A percentile compares a stretch with the other conserved stretches of the same genome.
These are phyloP conservation scores for Hirudinaria manillensis DNA, from an alignment of 2,888 invertebrate genomes.

Conservation along the genomic window DNA sequence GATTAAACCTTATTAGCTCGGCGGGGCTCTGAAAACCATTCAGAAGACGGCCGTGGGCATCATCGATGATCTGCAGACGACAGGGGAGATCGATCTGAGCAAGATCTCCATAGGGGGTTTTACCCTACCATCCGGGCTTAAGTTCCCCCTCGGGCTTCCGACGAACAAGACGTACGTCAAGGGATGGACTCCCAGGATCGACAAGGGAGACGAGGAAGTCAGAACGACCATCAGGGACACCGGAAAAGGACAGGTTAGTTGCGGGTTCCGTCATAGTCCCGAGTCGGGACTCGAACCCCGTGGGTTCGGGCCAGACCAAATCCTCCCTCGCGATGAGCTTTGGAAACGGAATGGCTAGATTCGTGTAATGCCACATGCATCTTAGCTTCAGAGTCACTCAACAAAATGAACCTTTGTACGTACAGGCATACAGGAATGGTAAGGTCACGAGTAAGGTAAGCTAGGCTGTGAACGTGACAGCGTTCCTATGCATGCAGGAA, in stretches of 20 bases:
- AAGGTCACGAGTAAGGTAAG: too few relatives aligned
- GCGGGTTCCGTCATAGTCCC: neutral
- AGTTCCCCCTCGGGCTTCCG: conserved; percentile 25
- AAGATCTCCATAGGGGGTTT: conserved; percentile 29
- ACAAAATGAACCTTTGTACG: too few relatives aligned
- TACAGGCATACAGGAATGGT: too few relatives aligned
- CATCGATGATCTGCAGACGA: conserved; percentile 24
- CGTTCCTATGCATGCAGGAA: too few relatives aligned
- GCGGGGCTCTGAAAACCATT: conserved; percentile 15
- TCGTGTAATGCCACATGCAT: too few relatives aligned
- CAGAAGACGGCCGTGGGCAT: conserved; percentile 26
- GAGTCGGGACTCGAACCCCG: neutral
- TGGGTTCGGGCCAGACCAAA: neutral
- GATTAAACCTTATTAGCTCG: conserved; percentile 11
- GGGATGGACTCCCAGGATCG: conserved; percentile 34
- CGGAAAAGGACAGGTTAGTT: conserved; percentile 35
- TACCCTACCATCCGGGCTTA: conserved; percentile 22
- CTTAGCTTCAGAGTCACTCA: too few relatives aligned
- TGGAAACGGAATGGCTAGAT: too few relatives aligned
- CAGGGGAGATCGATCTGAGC: conserved; percentile 29
- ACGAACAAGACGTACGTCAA: conserved; percentile 30
- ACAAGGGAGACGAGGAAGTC: conserved; percentile 18
- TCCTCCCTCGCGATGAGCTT: too few relatives aligned
- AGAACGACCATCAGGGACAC: conserved; percentile 39
- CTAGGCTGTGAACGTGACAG: too few relatives aligned